Evolutionary conservation across 2,113 vertebrate genomes (phyloP).

Genomic region (Oophaga pumilio): DNA sequence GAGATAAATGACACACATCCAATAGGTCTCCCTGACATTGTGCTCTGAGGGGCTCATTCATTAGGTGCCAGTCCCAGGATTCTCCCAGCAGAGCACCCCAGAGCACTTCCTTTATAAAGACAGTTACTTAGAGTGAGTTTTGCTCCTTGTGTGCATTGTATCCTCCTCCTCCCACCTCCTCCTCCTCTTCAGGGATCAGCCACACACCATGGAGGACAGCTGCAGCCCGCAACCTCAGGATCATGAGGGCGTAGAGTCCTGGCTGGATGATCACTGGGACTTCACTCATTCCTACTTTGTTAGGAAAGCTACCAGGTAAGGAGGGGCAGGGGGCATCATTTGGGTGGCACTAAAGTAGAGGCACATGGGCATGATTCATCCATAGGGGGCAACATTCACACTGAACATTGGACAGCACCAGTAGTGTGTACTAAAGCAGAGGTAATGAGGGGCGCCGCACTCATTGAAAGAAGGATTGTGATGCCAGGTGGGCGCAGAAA

Average conservation of each 20-base stretch:
- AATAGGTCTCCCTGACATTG: neutral
- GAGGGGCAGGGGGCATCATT: neutral
- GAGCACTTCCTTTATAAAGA: neutral
- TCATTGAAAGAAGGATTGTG: neutral
- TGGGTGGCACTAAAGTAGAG: neutral
- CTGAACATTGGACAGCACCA: neutral
- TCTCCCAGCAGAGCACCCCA: neutral
- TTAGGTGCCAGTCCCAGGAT: neutral
- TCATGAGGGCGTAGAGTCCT: constrained; percentile 85
- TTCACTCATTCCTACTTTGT: constrained; percentile 91
- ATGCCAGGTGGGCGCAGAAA: neutral
- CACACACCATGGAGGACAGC: constrained; percentile 75
- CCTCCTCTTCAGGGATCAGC: constrained; percentile 35
- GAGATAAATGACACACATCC: neutral
- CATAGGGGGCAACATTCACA: constrained; percentile 1
- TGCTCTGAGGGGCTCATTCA: neutral
- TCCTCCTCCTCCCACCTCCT: constrained; percentile 45
- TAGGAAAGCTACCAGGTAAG: constrained; percentile 89
- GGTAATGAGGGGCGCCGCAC: neutral
- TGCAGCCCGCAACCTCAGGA: constrained; percentile 64
- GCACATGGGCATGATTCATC: neutral
- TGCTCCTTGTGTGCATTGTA: neutral
- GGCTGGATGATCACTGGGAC: constrained; percentile 92
- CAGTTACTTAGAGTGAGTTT: constrained; percentile 18
- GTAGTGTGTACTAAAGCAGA: neutral